Evolutionary conservation across 2,888 invertebrate species (phyloP), one percentile per base, ranked within the genome.

Genomic region (Diaperis boleti): DNA sequence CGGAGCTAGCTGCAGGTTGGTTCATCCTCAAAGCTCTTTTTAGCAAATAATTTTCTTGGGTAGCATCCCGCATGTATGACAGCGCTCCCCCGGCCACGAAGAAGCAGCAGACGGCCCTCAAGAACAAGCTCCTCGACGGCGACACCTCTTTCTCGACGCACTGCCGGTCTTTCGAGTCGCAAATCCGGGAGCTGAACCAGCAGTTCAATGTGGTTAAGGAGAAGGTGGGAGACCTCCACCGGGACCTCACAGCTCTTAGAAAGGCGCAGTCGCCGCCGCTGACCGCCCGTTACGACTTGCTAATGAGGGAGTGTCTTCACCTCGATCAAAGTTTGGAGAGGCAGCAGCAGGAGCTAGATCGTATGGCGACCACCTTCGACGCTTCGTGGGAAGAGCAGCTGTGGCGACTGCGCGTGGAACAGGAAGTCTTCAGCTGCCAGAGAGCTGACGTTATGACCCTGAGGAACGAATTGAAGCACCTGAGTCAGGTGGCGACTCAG

Each of bases 301-400:
- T 87, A 1, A 83, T 85, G 0, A 76, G 86, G 50, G 88, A 88
- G 72, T 88, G 88, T 71, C 77, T 85, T 8, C 70, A 85, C 39
- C 75, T 89, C 33, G 88, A 88, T 70, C 86, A 87, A 62, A 87
- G 85, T 62, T 74, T 88, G 37, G 87, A 87, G 66, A 81, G 86
- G 65, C 87, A 88, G 72, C 86, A 87, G 69, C 81, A 84, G 31
- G 88, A 88, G 73, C 76, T 88, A 64, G 88, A 88, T 62, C 81
- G 86, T 42, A 82, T 88, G 73, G 82, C 85, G 55, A 81, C 83
- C 3, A 82, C 85, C 3, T 88, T 89, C 70, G 88, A 88, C 66
- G 81, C 87, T 42, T 83, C 89, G 1, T 91, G 91, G 91, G 90
- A 91, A 74, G 90, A 90, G 72, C 89, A 89, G 72, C 78, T 90